These are phyloP conservation scores for Drosophila simulans DNA, from an alignment of 1,140 invertebrate species.

Conservation along the genomic window DNA sequence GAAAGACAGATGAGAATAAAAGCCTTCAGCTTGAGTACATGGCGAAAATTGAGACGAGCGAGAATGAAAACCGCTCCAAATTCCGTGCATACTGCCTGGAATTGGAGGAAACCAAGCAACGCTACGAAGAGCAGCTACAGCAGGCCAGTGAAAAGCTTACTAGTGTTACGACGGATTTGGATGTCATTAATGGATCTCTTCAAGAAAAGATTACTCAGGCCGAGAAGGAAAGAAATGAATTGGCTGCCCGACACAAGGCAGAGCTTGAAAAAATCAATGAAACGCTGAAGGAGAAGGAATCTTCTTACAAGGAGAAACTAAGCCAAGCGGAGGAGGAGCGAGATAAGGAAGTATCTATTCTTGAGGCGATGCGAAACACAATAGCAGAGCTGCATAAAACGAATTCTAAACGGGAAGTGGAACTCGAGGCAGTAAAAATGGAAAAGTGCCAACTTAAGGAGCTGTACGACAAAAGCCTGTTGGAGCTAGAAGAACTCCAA, in stretches of 20 bases:
- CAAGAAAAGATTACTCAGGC: constrained; percentile 1
- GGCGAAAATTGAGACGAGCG: constrained; percentile 43
- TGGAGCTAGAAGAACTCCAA: constrained; percentile 20
- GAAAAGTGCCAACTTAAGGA: constrained; percentile 47
- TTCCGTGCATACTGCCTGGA: constrained; percentile 40
- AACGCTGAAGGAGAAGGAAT: background rate
- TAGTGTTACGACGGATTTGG: background rate
- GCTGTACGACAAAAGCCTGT: constrained; percentile 31
- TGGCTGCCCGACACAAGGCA: background rate
- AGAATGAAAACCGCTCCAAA: constrained; percentile 33
- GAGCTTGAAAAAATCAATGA: background rate
- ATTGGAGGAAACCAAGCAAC: constrained; percentile 33
- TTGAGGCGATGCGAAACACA: background rate
- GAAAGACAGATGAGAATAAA: constrained; percentile 30
- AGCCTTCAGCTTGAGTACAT: constrained; percentile 40
- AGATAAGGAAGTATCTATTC: background rate
- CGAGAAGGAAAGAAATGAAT: background rate
- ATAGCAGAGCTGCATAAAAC: background rate
- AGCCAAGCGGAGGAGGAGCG: background rate
- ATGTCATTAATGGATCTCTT: background rate
- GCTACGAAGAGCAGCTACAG: constrained; percentile 17
- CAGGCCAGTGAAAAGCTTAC: constrained; percentile 4
- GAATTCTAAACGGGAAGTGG: background rate
- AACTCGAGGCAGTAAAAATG: background rate
- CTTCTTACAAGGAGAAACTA: constrained; percentile 1